Evolutionary conservation across 2,888 invertebrate species (phyloP).

Genomic region (Linhomoeus sp.): DNA sequence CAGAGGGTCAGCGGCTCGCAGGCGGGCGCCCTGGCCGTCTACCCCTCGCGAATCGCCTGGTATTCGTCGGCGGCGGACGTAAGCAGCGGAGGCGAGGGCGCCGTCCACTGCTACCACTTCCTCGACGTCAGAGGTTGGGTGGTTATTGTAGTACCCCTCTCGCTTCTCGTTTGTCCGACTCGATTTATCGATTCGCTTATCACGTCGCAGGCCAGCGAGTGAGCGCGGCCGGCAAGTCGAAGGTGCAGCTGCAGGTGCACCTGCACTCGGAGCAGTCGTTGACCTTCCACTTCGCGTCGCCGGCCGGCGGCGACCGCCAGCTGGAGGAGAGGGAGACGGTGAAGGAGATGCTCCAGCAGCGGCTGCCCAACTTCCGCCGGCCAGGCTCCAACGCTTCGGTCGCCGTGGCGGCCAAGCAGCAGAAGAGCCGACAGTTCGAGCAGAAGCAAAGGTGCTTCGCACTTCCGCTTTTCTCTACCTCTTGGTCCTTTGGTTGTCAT

Average conservation of each 20-base stretch:
- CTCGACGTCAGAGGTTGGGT: not conserved
- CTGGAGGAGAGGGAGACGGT: conserved; percentile 74
- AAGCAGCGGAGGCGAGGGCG: no score
- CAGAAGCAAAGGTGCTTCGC: not conserved
- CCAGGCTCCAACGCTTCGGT: conserved; percentile 23
- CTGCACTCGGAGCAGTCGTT: conserved; percentile 48
- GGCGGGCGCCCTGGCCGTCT: no score
- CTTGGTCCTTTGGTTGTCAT: no score
- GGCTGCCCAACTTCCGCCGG: conserved; percentile 75
- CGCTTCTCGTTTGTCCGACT: no score
- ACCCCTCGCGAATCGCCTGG: no score
- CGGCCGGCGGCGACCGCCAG: conserved; percentile 55
- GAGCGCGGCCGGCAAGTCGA: conserved; percentile 76
- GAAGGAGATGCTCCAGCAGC: conserved; percentile 67
- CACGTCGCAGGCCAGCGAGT: conserved; percentile 67
- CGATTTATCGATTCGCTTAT: not conserved
- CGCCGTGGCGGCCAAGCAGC: not conserved
- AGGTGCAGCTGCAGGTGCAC: conserved; percentile 90
- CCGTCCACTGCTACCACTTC: no score
- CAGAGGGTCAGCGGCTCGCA: no score
- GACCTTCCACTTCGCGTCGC: conserved; percentile 89
- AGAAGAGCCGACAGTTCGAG: conserved; percentile 10
- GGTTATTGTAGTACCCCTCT: not conserved
- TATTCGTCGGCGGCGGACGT: no score
- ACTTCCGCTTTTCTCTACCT: not conserved